Conservation (phyloP, 2,888 invertebrate genomes). For the Clistopyga incitator region DNA sequence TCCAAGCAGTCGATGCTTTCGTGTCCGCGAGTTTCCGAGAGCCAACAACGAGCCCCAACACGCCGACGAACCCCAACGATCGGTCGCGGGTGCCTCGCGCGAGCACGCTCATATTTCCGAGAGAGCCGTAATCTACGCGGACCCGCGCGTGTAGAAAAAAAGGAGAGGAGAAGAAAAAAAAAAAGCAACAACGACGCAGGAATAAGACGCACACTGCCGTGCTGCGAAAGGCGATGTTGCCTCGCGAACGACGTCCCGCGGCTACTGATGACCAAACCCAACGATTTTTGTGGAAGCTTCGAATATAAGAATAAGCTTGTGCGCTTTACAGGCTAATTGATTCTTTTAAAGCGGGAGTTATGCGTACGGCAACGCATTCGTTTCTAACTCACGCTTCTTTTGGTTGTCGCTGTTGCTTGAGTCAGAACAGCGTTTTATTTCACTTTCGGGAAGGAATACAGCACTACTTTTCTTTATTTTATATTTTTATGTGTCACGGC, state of each 20-base stretch:
- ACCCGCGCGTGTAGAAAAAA: conserved; percentile 56
- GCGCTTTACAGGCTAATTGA: conserved; percentile 2
- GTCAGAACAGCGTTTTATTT: background rate
- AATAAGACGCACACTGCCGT: conserved; percentile 31
- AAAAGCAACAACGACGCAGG: background rate
- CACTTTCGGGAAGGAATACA: too few species aligned
- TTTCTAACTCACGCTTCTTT: background rate
- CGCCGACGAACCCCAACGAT: conserved; percentile 43
- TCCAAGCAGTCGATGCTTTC: conserved; percentile 41
- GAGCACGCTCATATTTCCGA: conserved; percentile 67
- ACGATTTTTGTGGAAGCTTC: conserved; percentile 18
- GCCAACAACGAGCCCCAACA: conserved; percentile 61
- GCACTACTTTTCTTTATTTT: too few species aligned
- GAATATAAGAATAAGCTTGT: background rate
- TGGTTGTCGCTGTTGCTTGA: too few species aligned
- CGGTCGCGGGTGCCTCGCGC: conserved; percentile 43
- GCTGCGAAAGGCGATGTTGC: conserved; percentile 28
- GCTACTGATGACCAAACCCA: conserved; percentile 19
- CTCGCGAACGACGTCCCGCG: conserved; percentile 28
- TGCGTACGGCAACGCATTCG: background rate
- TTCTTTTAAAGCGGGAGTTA: background rate
- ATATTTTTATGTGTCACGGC: too few species aligned
- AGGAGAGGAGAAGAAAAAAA: background rate
- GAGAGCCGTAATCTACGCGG: conserved; percentile 66
- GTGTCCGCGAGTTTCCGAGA: conserved; percentile 61